Evolutionary conservation across 2,888 invertebrate genomes (phyloP), one percentile per base, ranked within the genome.

Genomic region (Tachystola acroxantha): DNA sequence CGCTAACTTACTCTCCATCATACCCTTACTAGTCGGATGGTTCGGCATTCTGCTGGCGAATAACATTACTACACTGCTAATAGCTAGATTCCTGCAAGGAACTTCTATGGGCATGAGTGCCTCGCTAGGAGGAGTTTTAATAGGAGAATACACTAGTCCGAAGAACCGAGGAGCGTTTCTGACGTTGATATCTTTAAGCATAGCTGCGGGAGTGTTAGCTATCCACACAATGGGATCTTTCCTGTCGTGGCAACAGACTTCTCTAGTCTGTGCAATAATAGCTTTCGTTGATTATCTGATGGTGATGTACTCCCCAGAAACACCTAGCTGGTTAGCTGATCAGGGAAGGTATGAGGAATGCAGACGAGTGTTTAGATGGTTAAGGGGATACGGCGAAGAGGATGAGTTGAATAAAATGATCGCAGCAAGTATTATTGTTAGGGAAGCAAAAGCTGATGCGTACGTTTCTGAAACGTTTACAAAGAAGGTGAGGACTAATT

Each of bases 261-360:
- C 90, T 0, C 55, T 88, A 1, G 59, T 89, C 2, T 85, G 86
- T 36, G 75, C 79, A 0, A 40, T 63, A 3, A 59, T 89, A 13
- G 81, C 88, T 0, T 53, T 88, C 2, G 46, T 79, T 2, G 80
- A 89, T 19, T 58, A 90, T 13, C 22, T 74, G 1, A 67, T 78
- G 16, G 69, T 76, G 0, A 47, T 71, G 7, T 64, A 60, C 30
- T 77, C 80, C 0, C 91, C 90, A 0, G 93, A 93, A 68, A 89
- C 92, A 0, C 92, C 92, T 0, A 85, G 86, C 40, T 93, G 91
- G 91, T 56, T 92, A 22, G 79, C 90, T 0, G 81, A 88, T 16
- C 89, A 88, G 44, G 88, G 88, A 0, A 76, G 78, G 14, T 70
- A 81, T 1, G 79, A 81, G 0, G 87, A 89, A 27, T 89, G 91